A percentile compares a stretch with the other conserved stretches of the same genome.
Evolutionary conservation across 1,140 invertebrate genomes (phyloP).

Genomic region (Sogatella furcifera): DNA sequence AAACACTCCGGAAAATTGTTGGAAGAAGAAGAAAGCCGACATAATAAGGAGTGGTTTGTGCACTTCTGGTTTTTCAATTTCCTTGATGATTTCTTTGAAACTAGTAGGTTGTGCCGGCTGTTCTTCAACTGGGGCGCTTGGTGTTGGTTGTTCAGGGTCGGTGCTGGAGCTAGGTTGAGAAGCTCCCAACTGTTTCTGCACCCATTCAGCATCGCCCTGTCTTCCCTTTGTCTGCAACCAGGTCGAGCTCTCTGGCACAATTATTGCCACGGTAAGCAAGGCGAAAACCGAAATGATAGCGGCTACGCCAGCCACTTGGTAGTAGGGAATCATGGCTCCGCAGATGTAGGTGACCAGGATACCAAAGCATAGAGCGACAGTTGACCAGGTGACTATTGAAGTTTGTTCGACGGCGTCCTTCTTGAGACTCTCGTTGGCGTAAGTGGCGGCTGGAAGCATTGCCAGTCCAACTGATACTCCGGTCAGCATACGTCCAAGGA

Average conservation of each 20-base stretch:
- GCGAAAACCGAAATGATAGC: constrained; percentile 29
- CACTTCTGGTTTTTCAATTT: constrained; percentile 21
- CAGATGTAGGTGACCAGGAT: constrained; percentile 20
- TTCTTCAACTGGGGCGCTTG: neutral
- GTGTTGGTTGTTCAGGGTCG: neutral
- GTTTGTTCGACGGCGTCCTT: constrained; percentile 31
- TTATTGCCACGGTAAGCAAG: constrained; percentile 25
- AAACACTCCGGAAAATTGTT: constrained; percentile 48
- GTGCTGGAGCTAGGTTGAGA: neutral
- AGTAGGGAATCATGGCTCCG: constrained; percentile 37
- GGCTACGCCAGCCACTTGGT: constrained; percentile 35
- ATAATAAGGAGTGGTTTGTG: constrained; percentile 41
- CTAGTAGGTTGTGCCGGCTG: neutral
- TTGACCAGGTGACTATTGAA: constrained; percentile 18
- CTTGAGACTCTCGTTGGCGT: constrained; percentile 35
- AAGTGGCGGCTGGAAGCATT: constrained; percentile 23
- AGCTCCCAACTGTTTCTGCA: constrained; percentile 15
- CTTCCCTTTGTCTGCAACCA: constrained; percentile 32
- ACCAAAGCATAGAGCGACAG: constrained; percentile 27
- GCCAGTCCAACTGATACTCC: constrained; percentile 26
- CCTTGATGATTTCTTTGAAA: constrained; percentile 13
- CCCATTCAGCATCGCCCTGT: constrained; percentile 21
- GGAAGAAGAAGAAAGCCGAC: constrained; percentile 38
- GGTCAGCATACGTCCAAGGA: constrained; percentile 39
- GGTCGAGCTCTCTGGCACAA: constrained; percentile 43